Base-by-base conservation (phyloP, 2,797 vertebrate genomes). In the Scolopax bukidnonensis region DNA sequence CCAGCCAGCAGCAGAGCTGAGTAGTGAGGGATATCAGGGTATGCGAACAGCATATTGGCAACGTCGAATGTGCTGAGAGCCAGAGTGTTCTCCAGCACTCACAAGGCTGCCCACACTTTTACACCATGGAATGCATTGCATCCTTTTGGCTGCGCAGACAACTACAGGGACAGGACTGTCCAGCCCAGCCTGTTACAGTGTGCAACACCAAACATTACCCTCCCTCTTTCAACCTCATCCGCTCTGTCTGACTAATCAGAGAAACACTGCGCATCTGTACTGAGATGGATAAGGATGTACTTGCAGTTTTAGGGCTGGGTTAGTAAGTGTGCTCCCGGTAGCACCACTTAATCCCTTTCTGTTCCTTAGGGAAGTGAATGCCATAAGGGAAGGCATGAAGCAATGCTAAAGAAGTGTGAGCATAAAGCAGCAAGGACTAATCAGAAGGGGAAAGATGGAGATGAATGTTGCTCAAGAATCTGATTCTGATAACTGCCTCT, bases 281-380 rank as follows among this genome's bases (percentile, higher is more conserved):
- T 51, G 36, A 36, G 2, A 1, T 20, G 6, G 21, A 30, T 47
- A 28, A 2, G 4, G 21, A 24, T 9, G 2, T 30, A 13, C 61
- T 69, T 70, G 63, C 59, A 67, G 47, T 41, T 84, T 73, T 59
- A 47, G 30, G 43, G 16, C 40, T 73, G 81, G 82, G 24, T 2
- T 89, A 48, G 10, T 38, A 65, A 40, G 61, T 28, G 8, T 43
- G 54, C 15, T 80, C 40, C 33, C 36, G 41, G 56, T 6, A 64
- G 15, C 41, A 78, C 30, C 24, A 45, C 11, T 84, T 21, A 54
- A 11, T 43, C 19, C 8, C 10, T 71, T 77, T 71, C 27, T 92
- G 4, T 51, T 76, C 67, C 38, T 63, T 60, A 40, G 11, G 13
- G 24, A 88, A 70, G 5, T 2, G 3, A 56, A 77, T 15, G 6